phyloP scores from a whole-genome alignment of 1,140 invertebrate genomes.

The Drosophila nikananu region DNA sequence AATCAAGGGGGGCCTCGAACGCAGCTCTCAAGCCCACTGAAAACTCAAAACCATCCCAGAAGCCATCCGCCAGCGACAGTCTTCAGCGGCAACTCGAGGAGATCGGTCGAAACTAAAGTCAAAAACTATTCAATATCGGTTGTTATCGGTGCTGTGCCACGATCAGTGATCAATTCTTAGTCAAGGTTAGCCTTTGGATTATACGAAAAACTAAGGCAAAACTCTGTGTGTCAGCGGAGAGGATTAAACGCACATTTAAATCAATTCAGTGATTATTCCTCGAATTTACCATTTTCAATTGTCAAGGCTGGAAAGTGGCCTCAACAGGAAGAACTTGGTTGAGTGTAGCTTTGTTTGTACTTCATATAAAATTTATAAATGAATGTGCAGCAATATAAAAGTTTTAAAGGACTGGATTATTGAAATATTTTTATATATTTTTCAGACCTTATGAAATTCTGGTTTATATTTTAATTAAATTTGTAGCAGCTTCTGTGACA shows the following conservation, averaged over 20 bases:
- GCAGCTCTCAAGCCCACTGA: constrained; percentile 14
- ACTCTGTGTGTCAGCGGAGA: constrained; percentile 12
- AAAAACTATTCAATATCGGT: constrained; percentile 53
- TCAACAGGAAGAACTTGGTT: neutral
- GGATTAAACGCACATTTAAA: constrained; percentile 2
- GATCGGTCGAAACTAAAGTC: constrained; percentile 61
- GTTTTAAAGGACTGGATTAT: neutral
- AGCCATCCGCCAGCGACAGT: constrained; percentile 76
- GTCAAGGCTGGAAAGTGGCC: neutral
- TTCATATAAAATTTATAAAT: neutral
- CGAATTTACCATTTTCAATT: neutral
- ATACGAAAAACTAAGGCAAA: constrained; percentile 4
- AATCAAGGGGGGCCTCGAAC: constrained; percentile 54
- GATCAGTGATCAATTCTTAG: constrained; percentile 31
- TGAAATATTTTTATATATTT: neutral
- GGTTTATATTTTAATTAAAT: too few species aligned
- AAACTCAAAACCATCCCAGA: constrained; percentile 77
- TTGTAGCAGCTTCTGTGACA: too few species aligned
- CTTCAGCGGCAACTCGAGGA: constrained; percentile 72
- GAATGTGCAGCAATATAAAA: neutral
- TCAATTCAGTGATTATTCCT: neutral
- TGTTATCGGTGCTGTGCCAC: constrained; percentile 39
- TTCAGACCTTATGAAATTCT: too few species aligned
- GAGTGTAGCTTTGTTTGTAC: neutral
- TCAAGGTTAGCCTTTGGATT: constrained; percentile 58